Base-by-base conservation (phyloP, 2,797 vertebrate species). In the Anolis apletophallus region DNA sequence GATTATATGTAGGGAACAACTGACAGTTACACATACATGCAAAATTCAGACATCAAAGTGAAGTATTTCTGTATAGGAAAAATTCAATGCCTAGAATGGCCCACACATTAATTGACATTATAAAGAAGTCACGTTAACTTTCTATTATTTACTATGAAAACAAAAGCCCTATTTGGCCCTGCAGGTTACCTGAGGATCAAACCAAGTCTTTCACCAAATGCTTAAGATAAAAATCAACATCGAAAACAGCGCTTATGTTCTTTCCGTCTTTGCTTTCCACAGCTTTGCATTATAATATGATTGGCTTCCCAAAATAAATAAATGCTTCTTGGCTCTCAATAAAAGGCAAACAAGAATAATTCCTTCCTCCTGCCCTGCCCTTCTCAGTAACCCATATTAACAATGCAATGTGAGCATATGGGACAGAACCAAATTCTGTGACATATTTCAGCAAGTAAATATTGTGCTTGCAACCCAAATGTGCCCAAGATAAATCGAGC, bases 341-440 rank as follows among this genome's bases (percentile, higher is more conserved):
- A 87, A 83, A 87, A 69, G 59, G 55, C 81, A 87, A 87, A 87
- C 68, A 87, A 84, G 81, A 83, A 83, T 83, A 83, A 79, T 68
- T 84, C 75, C 68, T 72, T 83, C 86, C 55, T 72, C 14, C 80
- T 61, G 81, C 74, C 74, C 80, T 72, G 26, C 81, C 86, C 64
- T 83, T 40, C 32, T 79, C 73, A 64, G 86, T 59, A 84, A 87
- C 69, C 68, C 23, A 87, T n/a, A n/a, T 46, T n/a, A 64, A 73
- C 68, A 87, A 73, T 64, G 68, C 55, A 72, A 36, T 36, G 34
- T 61, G 68, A 29, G 64, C n/a, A 78, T 72, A 23, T 71, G 52
- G 40, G 32, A 52, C 67, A 83, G 61, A 83, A 68, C 26, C 8
- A 73, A 52, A 64, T 36, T 55, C 19, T 83, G 75, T 59, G 21